Conservation (phyloP, 1,140 invertebrate genomes). For the Portunus trituberculatus region DNA sequence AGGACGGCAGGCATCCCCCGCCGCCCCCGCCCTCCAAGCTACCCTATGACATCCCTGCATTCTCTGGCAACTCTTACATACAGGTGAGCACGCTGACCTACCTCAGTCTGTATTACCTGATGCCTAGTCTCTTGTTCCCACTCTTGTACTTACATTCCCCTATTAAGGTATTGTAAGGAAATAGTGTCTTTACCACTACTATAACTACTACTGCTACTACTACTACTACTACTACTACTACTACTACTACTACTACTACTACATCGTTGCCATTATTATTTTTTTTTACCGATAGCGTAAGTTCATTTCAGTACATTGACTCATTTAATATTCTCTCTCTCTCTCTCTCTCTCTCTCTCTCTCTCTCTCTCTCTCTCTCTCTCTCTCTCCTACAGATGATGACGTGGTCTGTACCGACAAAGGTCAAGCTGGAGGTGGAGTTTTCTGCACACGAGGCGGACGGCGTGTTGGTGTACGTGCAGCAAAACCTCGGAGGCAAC, state of each 20-base stretch:
- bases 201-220: too few species aligned
- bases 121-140: too few species aligned
- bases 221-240: too few species aligned
- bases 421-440: constrained; percentile 91
- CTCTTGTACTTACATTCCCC: too few species aligned
- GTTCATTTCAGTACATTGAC: too few species aligned
- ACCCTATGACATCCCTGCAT: constrained; percentile 58
- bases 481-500: constrained; percentile 90
- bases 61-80: constrained; percentile 61
- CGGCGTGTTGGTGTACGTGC: constrained; percentile 93
- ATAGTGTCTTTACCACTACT: too few species aligned
- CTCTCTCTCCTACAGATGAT: constrained; percentile 60
- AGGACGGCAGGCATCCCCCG: neutral
- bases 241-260: too few species aligned
- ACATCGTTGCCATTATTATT: too few species aligned
- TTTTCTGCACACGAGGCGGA: constrained; percentile 91
- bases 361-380: neutral
- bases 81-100: constrained; percentile 6
- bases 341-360: neutral
- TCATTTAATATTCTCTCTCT: too few species aligned
- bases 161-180: too few species aligned
- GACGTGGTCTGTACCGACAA: constrained; percentile 64
- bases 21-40: constrained; percentile 34
- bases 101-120: too few species aligned
- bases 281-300: too few species aligned